Conservation (phyloP, 2,888 invertebrate species). For the Agriotes lineatus region DNA sequence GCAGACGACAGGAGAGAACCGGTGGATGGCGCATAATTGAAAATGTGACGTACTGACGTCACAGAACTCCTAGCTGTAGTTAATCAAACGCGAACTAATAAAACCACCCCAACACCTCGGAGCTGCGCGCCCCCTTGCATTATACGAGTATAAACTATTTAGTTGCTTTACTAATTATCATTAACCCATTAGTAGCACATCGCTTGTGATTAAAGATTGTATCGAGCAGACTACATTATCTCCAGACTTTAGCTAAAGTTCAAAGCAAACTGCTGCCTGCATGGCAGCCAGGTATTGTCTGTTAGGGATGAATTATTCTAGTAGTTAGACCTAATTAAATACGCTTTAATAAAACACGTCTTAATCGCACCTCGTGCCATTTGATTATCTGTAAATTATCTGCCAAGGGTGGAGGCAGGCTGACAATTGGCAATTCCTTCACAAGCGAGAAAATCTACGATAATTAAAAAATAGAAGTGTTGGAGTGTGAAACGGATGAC, state of each 20-base stretch:
- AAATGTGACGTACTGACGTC: constrained; percentile 51
- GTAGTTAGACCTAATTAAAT: constrained; percentile 19
- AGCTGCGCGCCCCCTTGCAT: constrained; percentile 16
- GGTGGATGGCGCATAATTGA: constrained; percentile 52
- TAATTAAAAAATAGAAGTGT: no score
- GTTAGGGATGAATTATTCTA: constrained; percentile 15
- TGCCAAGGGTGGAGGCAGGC: not conserved
- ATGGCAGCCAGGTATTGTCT: not conserved
- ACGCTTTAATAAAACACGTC: constrained; percentile 9
- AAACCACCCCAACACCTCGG: constrained; percentile 40
- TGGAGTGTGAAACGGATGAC: not conserved
- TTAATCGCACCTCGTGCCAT: not conserved
- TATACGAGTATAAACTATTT: constrained; percentile 36
- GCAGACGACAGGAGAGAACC: constrained; percentile 52
- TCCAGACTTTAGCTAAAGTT: constrained; percentile 9
- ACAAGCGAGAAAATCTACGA: no score
- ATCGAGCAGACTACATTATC: constrained; percentile 26
- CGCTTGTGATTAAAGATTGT: constrained; percentile 34
- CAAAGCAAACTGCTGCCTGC: constrained; percentile 2
- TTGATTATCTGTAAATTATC: constrained; percentile 10
- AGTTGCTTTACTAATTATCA: constrained; percentile 43
- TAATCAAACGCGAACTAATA: constrained; percentile 45
- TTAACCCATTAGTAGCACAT: constrained; percentile 34
- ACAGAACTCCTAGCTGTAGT: constrained; percentile 39
- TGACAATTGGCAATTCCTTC: no score